These are phyloP conservation scores for Yoshiicerus persimilis DNA, from an alignment of 1,140 invertebrate species.

Conservation along the genomic window DNA sequence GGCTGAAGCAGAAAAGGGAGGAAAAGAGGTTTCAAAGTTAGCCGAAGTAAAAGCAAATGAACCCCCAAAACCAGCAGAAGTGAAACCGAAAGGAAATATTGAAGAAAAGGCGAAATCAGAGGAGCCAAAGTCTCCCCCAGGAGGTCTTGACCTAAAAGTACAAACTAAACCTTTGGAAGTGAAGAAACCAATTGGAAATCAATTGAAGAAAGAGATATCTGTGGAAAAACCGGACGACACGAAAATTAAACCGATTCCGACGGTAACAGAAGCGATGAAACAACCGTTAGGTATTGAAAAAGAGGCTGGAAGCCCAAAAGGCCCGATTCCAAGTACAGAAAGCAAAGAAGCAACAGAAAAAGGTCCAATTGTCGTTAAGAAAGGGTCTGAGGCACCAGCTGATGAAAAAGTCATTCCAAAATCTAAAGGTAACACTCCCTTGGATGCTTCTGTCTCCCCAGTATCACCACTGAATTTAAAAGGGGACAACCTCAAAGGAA, in stretches of 20 bases:
- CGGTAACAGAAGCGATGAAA: not conserved
- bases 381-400: not conserved
- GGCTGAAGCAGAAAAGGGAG: not conserved
- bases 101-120: not conserved
- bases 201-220: not conserved
- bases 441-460: no score
- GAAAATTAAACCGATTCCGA: not conserved
- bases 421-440: not conserved
- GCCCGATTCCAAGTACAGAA: not conserved
- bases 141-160: no score
- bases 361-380: not conserved
- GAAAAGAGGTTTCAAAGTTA: not conserved
- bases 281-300: not conserved
- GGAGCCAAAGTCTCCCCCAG: not conserved
- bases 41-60: not conserved
- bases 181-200: not conserved
- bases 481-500: not conserved
- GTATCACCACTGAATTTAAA: not conserved
- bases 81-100: not conserved
- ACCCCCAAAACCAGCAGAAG: not conserved
- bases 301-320: not conserved
- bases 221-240: not conserved
- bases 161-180: not conserved
- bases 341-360: not conserved
- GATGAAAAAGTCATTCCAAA: not conserved